Conservation (phyloP, 2,888 invertebrate genomes). For the Sesia apiformis region DNA sequence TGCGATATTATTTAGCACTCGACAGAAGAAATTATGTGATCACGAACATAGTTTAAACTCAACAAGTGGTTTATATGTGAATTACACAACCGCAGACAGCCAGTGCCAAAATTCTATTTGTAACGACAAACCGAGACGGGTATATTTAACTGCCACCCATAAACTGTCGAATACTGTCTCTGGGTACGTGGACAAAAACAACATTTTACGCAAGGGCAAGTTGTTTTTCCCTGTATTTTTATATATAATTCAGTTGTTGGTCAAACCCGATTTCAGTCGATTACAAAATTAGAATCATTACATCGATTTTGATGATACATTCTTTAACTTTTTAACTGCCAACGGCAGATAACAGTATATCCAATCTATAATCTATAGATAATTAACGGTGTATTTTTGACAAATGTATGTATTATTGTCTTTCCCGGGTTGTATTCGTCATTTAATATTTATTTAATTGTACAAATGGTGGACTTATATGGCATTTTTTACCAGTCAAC, state of each 20-base stretch:
- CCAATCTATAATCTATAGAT: too few species aligned
- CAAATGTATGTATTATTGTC: too few species aligned
- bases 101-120: slow-evolving; percentile 75
- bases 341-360: too few species aligned
- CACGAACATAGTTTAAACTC: slow-evolving; percentile 38
- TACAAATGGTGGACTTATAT: too few species aligned
- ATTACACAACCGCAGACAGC: slow-evolving; percentile 69
- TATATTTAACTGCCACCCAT: slow-evolving; percentile 73
- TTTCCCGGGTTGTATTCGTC: too few species aligned
- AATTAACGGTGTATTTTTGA: too few species aligned
- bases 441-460: too few species aligned
- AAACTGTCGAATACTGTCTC: slow-evolving; percentile 65
- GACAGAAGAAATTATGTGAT: not conserved
- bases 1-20: not conserved
- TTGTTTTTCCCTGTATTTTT: not conserved
- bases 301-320: too few species aligned
- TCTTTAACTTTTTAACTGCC: too few species aligned
- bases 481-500: too few species aligned
- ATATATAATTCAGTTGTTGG: not conserved
- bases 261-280: too few species aligned
- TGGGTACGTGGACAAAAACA: slow-evolving; percentile 24
- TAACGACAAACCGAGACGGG: slow-evolving; percentile 69
- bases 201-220: slow-evolving; percentile 1
- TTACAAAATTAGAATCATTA: too few species aligned
- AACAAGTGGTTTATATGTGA: slow-evolving; percentile 67